A percentile compares a stretch with the other conserved stretches of the same genome.
Conservation (phyloP, 2,888 invertebrate species). For the Plebejus melissa region DNA sequence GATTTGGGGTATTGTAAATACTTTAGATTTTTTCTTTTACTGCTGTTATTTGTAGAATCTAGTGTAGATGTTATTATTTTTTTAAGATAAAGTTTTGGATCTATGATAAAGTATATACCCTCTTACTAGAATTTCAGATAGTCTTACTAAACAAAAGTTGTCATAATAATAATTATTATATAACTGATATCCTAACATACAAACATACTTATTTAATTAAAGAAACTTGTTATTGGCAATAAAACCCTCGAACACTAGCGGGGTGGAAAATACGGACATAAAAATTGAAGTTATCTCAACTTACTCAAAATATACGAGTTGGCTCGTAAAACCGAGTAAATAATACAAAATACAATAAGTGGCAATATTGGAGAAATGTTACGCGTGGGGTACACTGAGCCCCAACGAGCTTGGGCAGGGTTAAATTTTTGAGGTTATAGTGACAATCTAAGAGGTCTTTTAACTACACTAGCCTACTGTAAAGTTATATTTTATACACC, state of each 20-base stretch:
- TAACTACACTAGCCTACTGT: too few species aligned
- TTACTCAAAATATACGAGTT: slow-evolving; percentile 72
- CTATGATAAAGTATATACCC: too few species aligned
- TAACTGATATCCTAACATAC: neutral
- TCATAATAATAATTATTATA: neutral
- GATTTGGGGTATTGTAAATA: too few species aligned
- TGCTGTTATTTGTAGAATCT: too few species aligned
- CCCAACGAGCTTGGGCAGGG: neutral
- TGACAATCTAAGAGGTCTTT: neutral
- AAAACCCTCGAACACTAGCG: slow-evolving; percentile 63
- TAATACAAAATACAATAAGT: slow-evolving; percentile 79
- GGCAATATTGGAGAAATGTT: slow-evolving; percentile 65
- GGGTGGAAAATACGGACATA: slow-evolving; percentile 67
- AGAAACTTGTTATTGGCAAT: slow-evolving; percentile 59
- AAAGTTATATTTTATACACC: too few species aligned
- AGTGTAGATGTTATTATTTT: too few species aligned
- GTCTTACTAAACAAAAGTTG: too few species aligned
- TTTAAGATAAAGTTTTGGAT: too few species aligned
- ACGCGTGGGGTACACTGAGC: slow-evolving; percentile 42
- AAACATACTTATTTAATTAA: slow-evolving; percentile 54
- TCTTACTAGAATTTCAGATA: too few species aligned
- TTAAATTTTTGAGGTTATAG: neutral
- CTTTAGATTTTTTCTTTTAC: too few species aligned
- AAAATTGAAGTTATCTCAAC: slow-evolving; percentile 75
- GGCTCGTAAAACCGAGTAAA: slow-evolving; percentile 74